Conservation (phyloP, 2,113 vertebrate species). For the Vireo altiloquus region DNA sequence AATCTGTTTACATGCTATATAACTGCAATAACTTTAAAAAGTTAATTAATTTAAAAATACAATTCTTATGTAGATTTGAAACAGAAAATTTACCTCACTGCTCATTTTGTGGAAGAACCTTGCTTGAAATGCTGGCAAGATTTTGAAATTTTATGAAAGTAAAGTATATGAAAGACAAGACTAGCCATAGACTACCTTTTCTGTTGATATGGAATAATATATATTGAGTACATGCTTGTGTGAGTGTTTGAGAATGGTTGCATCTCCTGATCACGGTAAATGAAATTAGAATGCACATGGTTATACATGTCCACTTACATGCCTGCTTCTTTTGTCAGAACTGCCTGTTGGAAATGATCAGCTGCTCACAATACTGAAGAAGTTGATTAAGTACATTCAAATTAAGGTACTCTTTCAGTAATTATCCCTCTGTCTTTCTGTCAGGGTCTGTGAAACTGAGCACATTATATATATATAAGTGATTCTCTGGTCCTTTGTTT, state of each 20-base stretch:
- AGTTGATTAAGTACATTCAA: constrained; percentile 86
- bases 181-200: background rate
- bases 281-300: background rate
- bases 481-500: background rate
- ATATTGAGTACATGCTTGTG: fast-evolving
- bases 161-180: background rate
- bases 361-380: constrained; percentile 81
- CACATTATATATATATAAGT: background rate
- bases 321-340: constrained; percentile 71
- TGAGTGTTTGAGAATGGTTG: background rate
- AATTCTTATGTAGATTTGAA: background rate
- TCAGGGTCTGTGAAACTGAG: background rate
- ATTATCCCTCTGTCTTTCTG: background rate
- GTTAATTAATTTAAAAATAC: background rate
- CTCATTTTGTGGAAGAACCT: background rate
- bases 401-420: constrained; percentile 82
- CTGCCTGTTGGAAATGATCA: constrained; percentile 87
- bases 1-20: background rate
- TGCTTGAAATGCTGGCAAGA: background rate
- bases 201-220: background rate
- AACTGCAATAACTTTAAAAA: background rate
- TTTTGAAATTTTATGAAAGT: background rate
- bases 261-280: background rate
- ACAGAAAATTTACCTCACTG: background rate
- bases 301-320: background rate